A percentile compares a stretch with the other conserved stretches of the same genome.
Evolutionary conservation across 2,797 vertebrate species (phyloP).

Genomic region (Bovichtus diacanthus): DNA sequence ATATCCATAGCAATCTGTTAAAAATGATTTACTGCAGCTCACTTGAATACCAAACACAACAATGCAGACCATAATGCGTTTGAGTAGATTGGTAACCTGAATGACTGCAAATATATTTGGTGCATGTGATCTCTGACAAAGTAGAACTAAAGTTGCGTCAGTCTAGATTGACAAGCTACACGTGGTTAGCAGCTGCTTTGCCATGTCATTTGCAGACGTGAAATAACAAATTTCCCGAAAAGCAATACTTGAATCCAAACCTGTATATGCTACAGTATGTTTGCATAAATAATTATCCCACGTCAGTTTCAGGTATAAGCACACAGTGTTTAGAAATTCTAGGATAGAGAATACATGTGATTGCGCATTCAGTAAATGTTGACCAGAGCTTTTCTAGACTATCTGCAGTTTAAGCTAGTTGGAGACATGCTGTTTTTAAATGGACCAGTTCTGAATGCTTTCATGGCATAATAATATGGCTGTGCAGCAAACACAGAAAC

Average conservation of each 20-base stretch:
- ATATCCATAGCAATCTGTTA: not conserved
- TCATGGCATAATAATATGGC: not conserved
- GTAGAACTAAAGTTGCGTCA: not conserved
- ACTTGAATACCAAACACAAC: conserved; percentile 14
- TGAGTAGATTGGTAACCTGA: conserved; percentile 2
- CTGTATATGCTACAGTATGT: not conserved
- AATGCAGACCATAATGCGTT: not conserved
- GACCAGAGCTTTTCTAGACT: conserved; percentile 5
- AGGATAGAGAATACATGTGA: not conserved
- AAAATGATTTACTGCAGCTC: not conserved
- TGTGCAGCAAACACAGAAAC: conserved; percentile 11
- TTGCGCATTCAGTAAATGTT: not conserved
- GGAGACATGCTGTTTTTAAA: conserved; percentile 22
- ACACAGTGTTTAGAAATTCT: not conserved
- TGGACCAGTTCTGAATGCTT: not conserved
- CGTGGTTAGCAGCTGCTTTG: not conserved
- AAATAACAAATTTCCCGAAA: not conserved
- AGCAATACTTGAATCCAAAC: not conserved
- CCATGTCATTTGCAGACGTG: not conserved
- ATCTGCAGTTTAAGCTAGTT: not conserved
- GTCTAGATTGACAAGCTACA: not conserved
- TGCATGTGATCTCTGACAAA: not conserved
- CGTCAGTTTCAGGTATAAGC: conserved; percentile 1
- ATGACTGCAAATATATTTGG: not conserved
- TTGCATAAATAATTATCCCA: conserved; percentile 10